Base-by-base conservation (phyloP, 2,113 vertebrate genomes). In the Phalacrocorax pelagicus region DNA sequence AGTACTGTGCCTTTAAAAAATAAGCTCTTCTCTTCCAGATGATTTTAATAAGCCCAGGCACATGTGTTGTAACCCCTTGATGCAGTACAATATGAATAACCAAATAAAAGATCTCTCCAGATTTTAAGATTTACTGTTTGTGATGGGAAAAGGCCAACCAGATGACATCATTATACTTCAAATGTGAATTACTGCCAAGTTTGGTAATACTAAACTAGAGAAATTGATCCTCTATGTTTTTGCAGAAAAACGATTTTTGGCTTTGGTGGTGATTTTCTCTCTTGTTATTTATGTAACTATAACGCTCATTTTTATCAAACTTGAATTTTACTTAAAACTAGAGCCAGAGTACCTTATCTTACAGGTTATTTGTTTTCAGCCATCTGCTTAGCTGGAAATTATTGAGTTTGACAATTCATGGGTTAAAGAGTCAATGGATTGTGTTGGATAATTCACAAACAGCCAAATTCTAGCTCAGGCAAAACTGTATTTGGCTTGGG, bases 61-160 rank as follows among this genome's bases (percentile, higher is more conserved):
- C 98, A 98, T 98, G 97, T 98, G 98, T 96, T 98, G 97, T 98
- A 98, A 98, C 98, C 96, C 95, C 98, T 98, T 97, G 98, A 97
- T 98, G 97, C 97, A 97, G 96, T 98, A 97, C 97, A 98, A 98
- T 98, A 98, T 98, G 97, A 98, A 98, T 98, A 98, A 98, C 98
- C 97, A 98, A 98, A 98, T 98, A 98, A 98, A 98, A 98, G 96
- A 97, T 98, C 97, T 98, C 97, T 98, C 97, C 98, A 98, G 98
- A 98, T 98, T 97, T 91, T 29, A 97, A 98, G 97, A 98, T 98
- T 98, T 98, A 98, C 98, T 98, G 97, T 98, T 98, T 98, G 97
- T 44, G 72, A 97, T 98, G 98, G 98, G 98, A 97, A 98, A 97
- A 98, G 97, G 98, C 98, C 98, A 98, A 98, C 96, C 96, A 96